Conservation (phyloP, 2,888 invertebrate genomes). For the Linnaemya tessellans region DNA sequence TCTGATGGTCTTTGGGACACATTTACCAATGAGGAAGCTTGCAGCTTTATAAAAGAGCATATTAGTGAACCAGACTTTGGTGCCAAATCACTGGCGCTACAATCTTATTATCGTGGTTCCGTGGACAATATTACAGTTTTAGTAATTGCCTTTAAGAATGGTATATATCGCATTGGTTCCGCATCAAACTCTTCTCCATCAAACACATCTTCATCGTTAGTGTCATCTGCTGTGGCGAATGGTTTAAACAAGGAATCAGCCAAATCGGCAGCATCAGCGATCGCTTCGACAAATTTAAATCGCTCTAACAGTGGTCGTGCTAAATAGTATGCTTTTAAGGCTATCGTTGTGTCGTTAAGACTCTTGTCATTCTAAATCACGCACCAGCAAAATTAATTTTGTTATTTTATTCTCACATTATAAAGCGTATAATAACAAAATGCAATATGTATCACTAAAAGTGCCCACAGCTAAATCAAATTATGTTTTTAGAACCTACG, state of each 20-base stretch:
- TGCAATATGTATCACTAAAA: slow-evolving; percentile 26
- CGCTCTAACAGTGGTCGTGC: slow-evolving; percentile 74
- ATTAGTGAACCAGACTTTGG: slow-evolving; percentile 94
- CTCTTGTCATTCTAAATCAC: slow-evolving; percentile 41
- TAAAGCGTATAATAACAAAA: slow-evolving; percentile 25
- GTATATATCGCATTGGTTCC: slow-evolving; percentile 79
- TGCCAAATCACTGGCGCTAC: slow-evolving; percentile 94
- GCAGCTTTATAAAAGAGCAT: slow-evolving; percentile 93
- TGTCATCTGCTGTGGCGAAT: slow-evolving; percentile 18
- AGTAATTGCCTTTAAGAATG: slow-evolving; percentile 91
- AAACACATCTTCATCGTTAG: slow-evolving; percentile 46
- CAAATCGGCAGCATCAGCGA: slow-evolving; percentile 66
- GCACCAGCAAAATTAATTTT: slow-evolving; percentile 38
- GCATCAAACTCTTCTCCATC: slow-evolving; percentile 45
- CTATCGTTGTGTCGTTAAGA: background rate
- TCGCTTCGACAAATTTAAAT: slow-evolving; percentile 69
- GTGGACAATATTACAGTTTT: slow-evolving; percentile 98
- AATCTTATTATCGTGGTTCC: slow-evolving; percentile 96
- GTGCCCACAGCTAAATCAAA: slow-evolving; percentile 69
- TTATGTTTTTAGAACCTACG: slow-evolving; percentile 60
- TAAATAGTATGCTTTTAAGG: slow-evolving; percentile 61
- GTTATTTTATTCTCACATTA: slow-evolving; percentile 22
- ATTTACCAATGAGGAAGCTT: slow-evolving; percentile 96
- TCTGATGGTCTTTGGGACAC: slow-evolving; percentile 99
- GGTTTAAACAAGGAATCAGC: slow-evolving; percentile 50